Percentiles rank a stretch among this genome's conserved stretches.
Evolutionary conservation across 2,797 vertebrate genomes (phyloP).

Genomic region (Megaceryle alcyon): DNA sequence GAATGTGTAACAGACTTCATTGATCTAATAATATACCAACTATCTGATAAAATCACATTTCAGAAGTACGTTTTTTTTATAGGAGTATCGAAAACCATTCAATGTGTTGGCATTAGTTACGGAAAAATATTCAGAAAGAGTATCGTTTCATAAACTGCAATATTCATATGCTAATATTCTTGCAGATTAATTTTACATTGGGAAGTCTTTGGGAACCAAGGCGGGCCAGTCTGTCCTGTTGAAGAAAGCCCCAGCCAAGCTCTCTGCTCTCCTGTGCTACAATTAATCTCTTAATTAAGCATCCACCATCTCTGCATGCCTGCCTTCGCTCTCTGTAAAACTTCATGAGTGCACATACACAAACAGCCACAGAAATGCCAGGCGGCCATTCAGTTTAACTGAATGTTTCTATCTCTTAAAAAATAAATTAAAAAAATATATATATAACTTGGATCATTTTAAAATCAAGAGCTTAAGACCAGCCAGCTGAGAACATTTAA

Average conservation of each 20-base stretch:
- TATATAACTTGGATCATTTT: background rate
- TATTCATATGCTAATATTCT: constrained; percentile 15
- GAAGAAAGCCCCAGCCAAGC: background rate
- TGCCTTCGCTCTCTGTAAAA: background rate
- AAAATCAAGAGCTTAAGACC: background rate
- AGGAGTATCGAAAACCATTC: background rate
- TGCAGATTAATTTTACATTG: constrained; percentile 9
- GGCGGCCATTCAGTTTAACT: background rate
- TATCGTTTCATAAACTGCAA: background rate
- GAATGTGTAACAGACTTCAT: background rate
- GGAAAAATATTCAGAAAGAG: constrained; percentile 23
- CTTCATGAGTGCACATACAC: background rate
- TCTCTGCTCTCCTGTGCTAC: background rate
- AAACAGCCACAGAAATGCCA: background rate
- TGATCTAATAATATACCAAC: background rate
- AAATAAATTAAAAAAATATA: background rate
- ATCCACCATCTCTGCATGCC: background rate
- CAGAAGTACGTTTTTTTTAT: background rate
- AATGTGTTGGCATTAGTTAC: background rate
- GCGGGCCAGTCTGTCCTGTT: background rate
- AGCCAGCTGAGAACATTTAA: background rate
- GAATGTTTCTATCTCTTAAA: background rate
- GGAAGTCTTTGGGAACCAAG: background rate
- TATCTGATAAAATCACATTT: constrained; percentile 47
- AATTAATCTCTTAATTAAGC: background rate